phyloP scores from a whole-genome alignment of 2,888 invertebrate genomes.

The Netelia fuscicornis region DNA sequence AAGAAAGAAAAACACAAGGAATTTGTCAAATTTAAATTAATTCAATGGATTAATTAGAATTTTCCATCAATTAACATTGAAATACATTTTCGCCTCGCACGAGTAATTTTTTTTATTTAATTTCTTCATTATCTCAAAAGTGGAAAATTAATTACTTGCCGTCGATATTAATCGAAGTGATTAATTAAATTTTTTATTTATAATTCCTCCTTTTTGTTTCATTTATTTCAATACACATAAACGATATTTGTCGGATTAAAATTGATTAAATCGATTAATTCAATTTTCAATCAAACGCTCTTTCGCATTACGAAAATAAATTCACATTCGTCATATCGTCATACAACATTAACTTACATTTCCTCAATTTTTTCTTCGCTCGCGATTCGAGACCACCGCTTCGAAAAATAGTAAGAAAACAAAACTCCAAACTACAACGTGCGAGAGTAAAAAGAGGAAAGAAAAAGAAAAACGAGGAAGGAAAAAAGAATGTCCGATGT shows the following conservation, averaged over 20 bases:
- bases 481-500: background rate
- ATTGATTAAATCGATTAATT: background rate
- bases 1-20: constrained; percentile 1
- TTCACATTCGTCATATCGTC: background rate
- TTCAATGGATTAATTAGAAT: background rate
- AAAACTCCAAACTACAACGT: background rate
- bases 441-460: background rate
- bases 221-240: background rate
- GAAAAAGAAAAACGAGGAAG: background rate
- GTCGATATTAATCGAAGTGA: background rate
- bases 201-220: background rate
- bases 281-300: background rate
- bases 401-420: too few relatives aligned
- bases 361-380: constrained; percentile 8
- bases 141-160: background rate
- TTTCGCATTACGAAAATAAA: background rate
- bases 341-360: too few relatives aligned
- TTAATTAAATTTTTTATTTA: background rate
- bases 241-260: background rate
- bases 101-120: background rate
- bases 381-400: background rate
- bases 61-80: background rate
- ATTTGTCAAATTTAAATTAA: background rate
- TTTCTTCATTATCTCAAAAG: background rate
- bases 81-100: background rate